phyloP scores from a whole-genome alignment of 2,888 invertebrate genomes.

The Panorpa germanica region DNA sequence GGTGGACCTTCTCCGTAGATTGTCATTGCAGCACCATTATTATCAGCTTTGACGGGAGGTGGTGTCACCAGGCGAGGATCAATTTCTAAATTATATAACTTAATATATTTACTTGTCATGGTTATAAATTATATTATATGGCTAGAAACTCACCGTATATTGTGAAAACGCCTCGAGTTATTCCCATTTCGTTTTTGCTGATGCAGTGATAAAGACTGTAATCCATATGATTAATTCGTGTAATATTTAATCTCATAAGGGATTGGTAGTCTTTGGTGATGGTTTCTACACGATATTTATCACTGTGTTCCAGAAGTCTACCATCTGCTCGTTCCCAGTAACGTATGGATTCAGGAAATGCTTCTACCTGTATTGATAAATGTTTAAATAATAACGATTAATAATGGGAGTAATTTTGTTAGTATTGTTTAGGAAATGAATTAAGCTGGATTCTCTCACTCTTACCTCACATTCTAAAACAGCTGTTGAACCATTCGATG shows the following conservation, averaged over 20 bases:
- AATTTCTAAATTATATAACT: slow-evolving; percentile 14
- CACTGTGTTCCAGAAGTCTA: slow-evolving; percentile 43
- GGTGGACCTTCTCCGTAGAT: slow-evolving; percentile 42
- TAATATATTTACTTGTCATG: neutral
- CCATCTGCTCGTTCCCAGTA: slow-evolving; percentile 74
- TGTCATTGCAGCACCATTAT: slow-evolving; percentile 18
- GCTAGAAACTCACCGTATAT: slow-evolving; percentile 35
- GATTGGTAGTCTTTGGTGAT: slow-evolving; percentile 39
- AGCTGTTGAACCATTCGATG: slow-evolving; percentile 45
- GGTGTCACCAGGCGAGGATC: slow-evolving; percentile 31
- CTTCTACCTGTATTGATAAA: slow-evolving; percentile 40
- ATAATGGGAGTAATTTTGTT: slow-evolving; percentile 3
- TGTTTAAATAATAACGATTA: slow-evolving; percentile 8
- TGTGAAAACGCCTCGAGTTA: slow-evolving; percentile 53
- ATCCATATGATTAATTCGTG: slow-evolving; percentile 44
- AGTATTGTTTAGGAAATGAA: slow-evolving; percentile 44
- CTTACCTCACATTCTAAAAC: slow-evolving; percentile 57
- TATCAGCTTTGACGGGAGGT: slow-evolving; percentile 22
- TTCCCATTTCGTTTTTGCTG: slow-evolving; percentile 65
- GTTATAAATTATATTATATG: neutral
- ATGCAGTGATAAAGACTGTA: slow-evolving; percentile 65
- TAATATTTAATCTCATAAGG: slow-evolving; percentile 62
- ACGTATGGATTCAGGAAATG: slow-evolving; percentile 66
- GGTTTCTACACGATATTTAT: slow-evolving; percentile 41
- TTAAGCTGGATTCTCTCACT: slow-evolving; percentile 31